phyloP scores from a whole-genome alignment of 2,797 vertebrate genomes.

The Pangasius macronema region DNA sequence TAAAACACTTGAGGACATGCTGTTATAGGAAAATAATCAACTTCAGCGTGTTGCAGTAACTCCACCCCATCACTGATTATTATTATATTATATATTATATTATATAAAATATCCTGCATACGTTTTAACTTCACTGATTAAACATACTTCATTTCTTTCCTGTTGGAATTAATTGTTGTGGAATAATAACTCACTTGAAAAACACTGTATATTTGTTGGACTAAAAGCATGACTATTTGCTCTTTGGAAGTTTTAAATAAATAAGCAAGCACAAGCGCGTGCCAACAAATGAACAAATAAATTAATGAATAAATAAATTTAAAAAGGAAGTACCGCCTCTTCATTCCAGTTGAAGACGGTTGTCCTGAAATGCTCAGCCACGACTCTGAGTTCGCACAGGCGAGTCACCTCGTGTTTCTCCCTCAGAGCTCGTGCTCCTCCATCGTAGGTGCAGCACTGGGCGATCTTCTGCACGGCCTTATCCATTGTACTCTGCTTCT shows the following conservation, averaged over 20 bases:
- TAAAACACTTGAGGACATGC: no score
- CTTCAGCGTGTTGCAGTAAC: neutral
- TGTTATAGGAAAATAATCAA: no score
- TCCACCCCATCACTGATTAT: neutral
- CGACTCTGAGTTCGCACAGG: neutral
- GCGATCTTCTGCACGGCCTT: neutral
- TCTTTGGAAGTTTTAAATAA: neutral
- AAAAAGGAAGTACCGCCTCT: neutral
- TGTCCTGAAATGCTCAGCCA: slow-evolving; percentile 9
- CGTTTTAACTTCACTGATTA: neutral
- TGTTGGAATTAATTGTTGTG: neutral
- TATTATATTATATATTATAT: neutral
- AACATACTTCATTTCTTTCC: neutral
- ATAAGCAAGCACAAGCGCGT: neutral
- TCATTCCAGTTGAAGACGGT: slow-evolving; percentile 13
- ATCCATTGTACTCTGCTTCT: neutral
- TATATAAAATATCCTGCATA: no score
- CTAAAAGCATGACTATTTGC: neutral
- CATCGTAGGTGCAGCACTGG: neutral
- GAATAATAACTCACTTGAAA: neutral
- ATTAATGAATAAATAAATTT: no score
- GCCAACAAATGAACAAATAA: neutral
- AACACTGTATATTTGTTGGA: neutral
- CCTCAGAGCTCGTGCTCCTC: neutral
- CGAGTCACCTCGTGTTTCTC: neutral